Evolutionary conservation across 2,797 vertebrate species (phyloP).

Genomic region (Nothura maculosa): DNA sequence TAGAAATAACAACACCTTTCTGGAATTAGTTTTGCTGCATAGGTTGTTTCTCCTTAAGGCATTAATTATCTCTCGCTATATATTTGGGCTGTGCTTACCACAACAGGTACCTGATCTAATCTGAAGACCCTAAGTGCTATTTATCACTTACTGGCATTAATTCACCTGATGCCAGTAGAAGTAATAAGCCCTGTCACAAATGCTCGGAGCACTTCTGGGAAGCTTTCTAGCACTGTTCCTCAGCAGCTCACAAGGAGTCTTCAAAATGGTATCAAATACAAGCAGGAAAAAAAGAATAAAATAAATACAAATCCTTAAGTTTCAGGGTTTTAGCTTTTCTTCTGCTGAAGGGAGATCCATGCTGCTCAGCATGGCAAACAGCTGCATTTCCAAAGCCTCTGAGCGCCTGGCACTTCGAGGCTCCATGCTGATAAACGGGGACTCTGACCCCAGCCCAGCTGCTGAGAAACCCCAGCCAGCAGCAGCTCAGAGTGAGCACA

Average conservation of each 20-base stretch:
- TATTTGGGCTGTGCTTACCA: not conserved
- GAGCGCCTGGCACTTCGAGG: not conserved
- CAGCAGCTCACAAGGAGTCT: not conserved
- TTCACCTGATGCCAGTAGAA: not conserved
- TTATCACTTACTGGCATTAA: not conserved
- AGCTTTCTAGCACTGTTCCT: not conserved
- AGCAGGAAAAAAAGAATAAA: no score
- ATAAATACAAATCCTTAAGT: not conserved
- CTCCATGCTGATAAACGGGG: not conserved
- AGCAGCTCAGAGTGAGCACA: not conserved
- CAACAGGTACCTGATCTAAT: not conserved
- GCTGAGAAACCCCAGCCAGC: accelerated
- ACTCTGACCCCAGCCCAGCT: accelerated
- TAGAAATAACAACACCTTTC: not conserved
- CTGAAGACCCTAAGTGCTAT: not conserved
- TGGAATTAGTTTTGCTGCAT: not conserved
- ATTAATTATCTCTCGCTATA: not conserved
- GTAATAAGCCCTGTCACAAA: not conserved
- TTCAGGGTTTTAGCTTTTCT: no score
- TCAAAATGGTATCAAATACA: not conserved
- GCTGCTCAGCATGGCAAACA: not conserved
- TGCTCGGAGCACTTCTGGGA: not conserved
- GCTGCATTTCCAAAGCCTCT: not conserved
- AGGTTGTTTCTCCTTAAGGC: not conserved
- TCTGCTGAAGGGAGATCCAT: not conserved